These are phyloP conservation scores for Coenobita brevimanus DNA, from an alignment of 1,140 invertebrate genomes.

Conservation along the genomic window DNA sequence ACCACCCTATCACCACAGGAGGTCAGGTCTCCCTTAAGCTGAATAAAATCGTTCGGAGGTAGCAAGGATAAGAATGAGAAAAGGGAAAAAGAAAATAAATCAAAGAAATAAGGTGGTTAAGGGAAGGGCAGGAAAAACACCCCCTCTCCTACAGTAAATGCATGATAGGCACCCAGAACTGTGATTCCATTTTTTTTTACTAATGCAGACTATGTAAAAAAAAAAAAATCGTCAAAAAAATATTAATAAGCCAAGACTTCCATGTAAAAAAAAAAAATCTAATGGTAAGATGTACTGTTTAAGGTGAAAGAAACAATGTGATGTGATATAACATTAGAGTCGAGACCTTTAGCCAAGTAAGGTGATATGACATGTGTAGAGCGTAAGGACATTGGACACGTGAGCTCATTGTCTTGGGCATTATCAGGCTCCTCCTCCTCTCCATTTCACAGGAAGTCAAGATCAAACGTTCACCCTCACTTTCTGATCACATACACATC, in stretches of 20 bases:
- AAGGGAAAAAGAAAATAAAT: no score
- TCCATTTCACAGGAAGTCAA: no score
- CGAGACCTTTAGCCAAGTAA: conserved; percentile 33
- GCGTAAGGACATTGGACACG: conserved; percentile 34
- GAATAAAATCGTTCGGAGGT: neutral
- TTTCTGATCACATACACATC: no score
- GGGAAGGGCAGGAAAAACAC: conserved; percentile 11
- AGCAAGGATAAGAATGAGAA: no score
- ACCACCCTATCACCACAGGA: neutral
- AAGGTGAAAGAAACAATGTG: conserved; percentile 61
- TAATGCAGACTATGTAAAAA: conserved; percentile 48
- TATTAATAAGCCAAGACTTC: no score
- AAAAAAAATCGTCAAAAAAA: conserved; percentile 36
- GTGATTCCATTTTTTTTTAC: conserved; percentile 63
- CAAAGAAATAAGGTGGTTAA: no score
- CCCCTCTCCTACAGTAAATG: conserved; percentile 1
- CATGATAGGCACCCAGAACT: conserved; percentile 57
- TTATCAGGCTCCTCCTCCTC: conserved; percentile 34
- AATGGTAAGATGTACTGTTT: conserved; percentile 37
- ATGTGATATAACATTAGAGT: conserved; percentile 66
- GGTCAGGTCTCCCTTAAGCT: neutral
- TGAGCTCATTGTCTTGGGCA: conserved; percentile 31
- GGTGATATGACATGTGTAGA: conserved; percentile 47
- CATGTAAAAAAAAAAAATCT: conserved; percentile 19
- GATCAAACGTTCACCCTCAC: no score